Base-by-base conservation (phyloP, 1,140 invertebrate species). In the Subanguina moxae region DNA sequence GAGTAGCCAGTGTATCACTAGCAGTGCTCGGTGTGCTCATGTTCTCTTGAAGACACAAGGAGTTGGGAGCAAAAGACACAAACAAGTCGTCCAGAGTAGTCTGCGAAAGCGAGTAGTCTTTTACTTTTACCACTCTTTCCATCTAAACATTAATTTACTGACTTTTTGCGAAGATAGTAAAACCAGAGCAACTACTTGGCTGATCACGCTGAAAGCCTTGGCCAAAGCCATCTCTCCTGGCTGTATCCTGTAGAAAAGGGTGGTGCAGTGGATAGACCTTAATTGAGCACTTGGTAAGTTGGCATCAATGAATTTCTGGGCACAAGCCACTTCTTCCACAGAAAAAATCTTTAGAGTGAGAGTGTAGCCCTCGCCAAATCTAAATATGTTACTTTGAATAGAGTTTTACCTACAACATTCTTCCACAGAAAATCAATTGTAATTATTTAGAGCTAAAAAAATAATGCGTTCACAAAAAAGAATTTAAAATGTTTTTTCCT, bases 281-380 rank as follows among this genome's bases (percentile, higher is more conserved):
- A 77, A 28, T 28, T 65, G 19, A 8, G 65, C 13, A 32, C 45
- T 0, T 69, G 78, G 0, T 76, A 32, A 46, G 62, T 52, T 5
- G 28, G n/a, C 15, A 28, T 28, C 19, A 80, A 21, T 32, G 62
- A 32, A 1, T 25, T 57, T 21, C 62, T 59, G 19, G 65, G 48
- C 52, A 19, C 28, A 45, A n/a, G 45, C 67, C 8, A 67, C 28
- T 45, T 80, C 8, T 45, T 46, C 38, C 57, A 5, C 25, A 21
- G 57, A 45, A 32, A 23, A 43, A 66, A 61, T 42, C 28, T 78
- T 78, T 21, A 79, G 57, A 28, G 75, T 76, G 1, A 78, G 52
- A 19, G 78, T 76, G 61, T 78, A 78, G n/a, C 77, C 77, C 21
- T 80, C 65, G 56, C 77, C 77, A 27, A 78, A 77, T 27, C 76